phyloP scores from a whole-genome alignment of 2,888 invertebrate genomes.

The Folsomia manolachei region DNA sequence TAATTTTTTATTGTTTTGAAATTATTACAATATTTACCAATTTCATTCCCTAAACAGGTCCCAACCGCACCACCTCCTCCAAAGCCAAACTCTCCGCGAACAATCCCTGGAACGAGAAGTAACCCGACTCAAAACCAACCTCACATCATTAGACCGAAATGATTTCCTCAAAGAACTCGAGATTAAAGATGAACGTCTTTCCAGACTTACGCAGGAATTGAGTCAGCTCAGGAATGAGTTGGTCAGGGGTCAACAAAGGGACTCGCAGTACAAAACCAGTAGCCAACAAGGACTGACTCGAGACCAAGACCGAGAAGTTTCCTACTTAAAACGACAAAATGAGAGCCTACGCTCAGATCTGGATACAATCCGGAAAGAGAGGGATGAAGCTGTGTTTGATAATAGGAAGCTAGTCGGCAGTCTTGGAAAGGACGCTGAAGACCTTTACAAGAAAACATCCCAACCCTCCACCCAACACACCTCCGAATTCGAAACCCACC shows the following conservation, averaged over 20 bases:
- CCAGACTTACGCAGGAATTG: conserved; percentile 30
- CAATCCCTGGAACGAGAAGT: conserved; percentile 31
- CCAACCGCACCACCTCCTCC: conserved; percentile 22
- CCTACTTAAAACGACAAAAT: conserved; percentile 33
- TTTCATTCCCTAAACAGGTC: too few relatives aligned
- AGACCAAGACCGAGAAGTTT: conserved; percentile 42
- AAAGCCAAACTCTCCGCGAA: conserved; percentile 12
- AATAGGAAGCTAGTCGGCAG: conserved; percentile 30
- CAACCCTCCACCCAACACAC: too few relatives aligned
- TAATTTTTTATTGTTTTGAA: too few relatives aligned
- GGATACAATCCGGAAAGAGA: conserved; percentile 37
- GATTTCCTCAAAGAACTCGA: conserved; percentile 44
- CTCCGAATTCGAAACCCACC: conserved; percentile 26
- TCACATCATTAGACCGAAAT: conserved; percentile 32
- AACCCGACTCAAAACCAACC: conserved; percentile 13
- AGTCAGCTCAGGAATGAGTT: conserved; percentile 33
- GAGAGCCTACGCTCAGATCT: conserved; percentile 38
- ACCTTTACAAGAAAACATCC: too few relatives aligned
- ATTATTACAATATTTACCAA: too few relatives aligned
- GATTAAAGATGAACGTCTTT: conserved; percentile 43
- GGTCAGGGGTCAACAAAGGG: conserved; percentile 35
- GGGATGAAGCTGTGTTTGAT: conserved; percentile 42
- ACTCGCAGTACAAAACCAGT: conserved; percentile 36
- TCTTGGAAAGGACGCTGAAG: too few relatives aligned
- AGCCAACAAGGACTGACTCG: conserved; percentile 30